Evolutionary conservation across 1,140 invertebrate genomes (phyloP), one percentile per base, ranked within the genome.

Genomic region (Holotrichia oblita): DNA sequence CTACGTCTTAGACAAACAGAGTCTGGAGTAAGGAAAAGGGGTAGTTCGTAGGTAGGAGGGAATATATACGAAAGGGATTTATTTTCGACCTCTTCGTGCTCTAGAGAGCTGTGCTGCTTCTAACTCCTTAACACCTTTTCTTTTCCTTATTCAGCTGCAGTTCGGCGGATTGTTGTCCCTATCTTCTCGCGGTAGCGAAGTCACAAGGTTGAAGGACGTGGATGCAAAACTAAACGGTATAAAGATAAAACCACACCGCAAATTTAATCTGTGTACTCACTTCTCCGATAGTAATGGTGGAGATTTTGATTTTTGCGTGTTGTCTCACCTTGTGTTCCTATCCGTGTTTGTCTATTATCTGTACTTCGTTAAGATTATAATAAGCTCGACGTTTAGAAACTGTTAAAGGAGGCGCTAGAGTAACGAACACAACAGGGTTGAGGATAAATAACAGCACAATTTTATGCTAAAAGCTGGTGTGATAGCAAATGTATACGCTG

Each of bases 1-100:
- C 72, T n/a, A 20, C 61, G 61, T 73, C 74, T 82, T 85, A 85
- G 83, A 85, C 84, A 85, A 85, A 85, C 84, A 85, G 82, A 77
- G 61, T 64, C 61, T 22, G 10, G 24, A 20, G 24, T n/a, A n/a
- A n/a, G n/a, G n/a, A n/a, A n/a, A 14, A 64, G 24, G 17, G 61
- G 61, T 12, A 64, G 22, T 48, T n/a, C 8, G 44, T 4, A 48
- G 44, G 3, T 14, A 27, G 61, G 20, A 27, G 61, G 9, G 61
- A 9, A n/a, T n/a, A n/a, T n/a, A n/a, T n/a, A n/a, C 79, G 79
- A 79, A 80, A 80, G 79, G 80, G 83, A 85, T 85, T 84, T 83
- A 83, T 84, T 84, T 82, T 81, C 78, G 74, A 73, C 61, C 17
- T 20, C 22, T 64, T 64, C 17, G n/a, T 6, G 24, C 61, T 12